phyloP scores from a whole-genome alignment of 1,140 invertebrate genomes.

The Stratiolaelaps scimitus region DNA sequence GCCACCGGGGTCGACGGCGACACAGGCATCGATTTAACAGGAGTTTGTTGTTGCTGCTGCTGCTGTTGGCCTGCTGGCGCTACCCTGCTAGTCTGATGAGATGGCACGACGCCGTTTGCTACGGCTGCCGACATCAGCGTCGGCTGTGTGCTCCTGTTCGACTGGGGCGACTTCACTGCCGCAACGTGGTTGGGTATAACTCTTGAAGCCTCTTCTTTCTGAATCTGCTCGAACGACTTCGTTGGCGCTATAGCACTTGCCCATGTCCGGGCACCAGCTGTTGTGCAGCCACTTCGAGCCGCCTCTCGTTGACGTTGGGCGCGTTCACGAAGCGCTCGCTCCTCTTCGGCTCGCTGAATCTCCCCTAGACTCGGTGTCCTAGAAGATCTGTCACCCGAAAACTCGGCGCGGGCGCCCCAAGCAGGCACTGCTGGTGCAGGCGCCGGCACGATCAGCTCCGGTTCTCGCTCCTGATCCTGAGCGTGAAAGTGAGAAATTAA shows the following conservation, averaged over 20 bases:
- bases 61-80: too few species aligned
- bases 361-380: not conserved
- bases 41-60: too few species aligned
- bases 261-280: constrained; percentile 1
- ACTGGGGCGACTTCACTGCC: too few species aligned
- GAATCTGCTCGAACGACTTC: constrained; percentile 26
- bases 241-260: constrained; percentile 11
- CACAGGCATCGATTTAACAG: too few species aligned
- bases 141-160: too few species aligned
- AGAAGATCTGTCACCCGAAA: not conserved
- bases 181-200: too few species aligned
- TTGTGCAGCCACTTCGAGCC: not conserved
- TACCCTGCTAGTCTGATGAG: too few species aligned
- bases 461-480: too few species aligned
- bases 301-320: constrained; percentile 16
- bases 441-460: not conserved
- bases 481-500: too few species aligned
- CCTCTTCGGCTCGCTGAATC: constrained; percentile 12
- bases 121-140: too few species aligned
- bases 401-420: not conserved
- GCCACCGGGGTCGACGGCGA: too few species aligned
- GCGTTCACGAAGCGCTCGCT: not conserved
- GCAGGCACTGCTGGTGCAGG: constrained; percentile 15
- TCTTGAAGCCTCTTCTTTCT: constrained; percentile 12
- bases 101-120: too few species aligned